Percentiles rank a stretch among this genome's conserved stretches.
These are phyloP conservation scores for Rhaphigaster nebulosa DNA, from an alignment of 2,888 invertebrate species.

Conservation along the genomic window DNA sequence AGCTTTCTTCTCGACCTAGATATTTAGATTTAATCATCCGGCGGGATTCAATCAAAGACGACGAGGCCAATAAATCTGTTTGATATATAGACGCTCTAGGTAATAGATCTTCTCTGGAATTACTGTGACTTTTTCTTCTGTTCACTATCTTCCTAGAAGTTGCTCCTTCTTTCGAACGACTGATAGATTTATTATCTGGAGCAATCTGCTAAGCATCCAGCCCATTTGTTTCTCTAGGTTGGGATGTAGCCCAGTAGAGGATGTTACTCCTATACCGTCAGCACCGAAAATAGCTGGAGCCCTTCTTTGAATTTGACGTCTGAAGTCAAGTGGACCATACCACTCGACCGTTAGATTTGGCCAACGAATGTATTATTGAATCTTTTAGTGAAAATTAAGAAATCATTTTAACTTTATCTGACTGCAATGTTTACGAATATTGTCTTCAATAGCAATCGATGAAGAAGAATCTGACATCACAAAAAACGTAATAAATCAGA, in stretches of 20 bases:
- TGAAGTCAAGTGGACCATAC: neutral
- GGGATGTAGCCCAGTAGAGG: neutral
- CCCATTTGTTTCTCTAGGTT: neutral
- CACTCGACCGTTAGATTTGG: neutral
- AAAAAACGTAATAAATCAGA: too few relatives aligned
- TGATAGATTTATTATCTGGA: neutral
- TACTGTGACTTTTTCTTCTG: slow-evolving; percentile 1
- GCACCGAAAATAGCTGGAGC: neutral
- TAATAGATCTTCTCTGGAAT: neutral
- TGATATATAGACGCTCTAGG: neutral
- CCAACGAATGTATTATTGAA: neutral
- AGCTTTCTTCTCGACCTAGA: neutral
- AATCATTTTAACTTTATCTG: neutral
- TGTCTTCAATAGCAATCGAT: too few relatives aligned
- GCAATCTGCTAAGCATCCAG: slow-evolving; percentile 6
- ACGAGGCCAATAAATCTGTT: neutral
- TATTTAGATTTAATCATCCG: neutral
- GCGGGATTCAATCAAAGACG: neutral
- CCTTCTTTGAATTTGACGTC: slow-evolving; percentile 15
- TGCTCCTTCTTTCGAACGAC: neutral
- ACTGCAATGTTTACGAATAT: too few relatives aligned
- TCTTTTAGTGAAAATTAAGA: neutral
- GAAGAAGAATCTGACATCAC: too few relatives aligned
- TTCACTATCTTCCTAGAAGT: neutral
- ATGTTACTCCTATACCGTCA: neutral